These are phyloP conservation scores for Falcaria lacertinaria DNA, from an alignment of 2,888 invertebrate species.

Conservation along the genomic window DNA sequence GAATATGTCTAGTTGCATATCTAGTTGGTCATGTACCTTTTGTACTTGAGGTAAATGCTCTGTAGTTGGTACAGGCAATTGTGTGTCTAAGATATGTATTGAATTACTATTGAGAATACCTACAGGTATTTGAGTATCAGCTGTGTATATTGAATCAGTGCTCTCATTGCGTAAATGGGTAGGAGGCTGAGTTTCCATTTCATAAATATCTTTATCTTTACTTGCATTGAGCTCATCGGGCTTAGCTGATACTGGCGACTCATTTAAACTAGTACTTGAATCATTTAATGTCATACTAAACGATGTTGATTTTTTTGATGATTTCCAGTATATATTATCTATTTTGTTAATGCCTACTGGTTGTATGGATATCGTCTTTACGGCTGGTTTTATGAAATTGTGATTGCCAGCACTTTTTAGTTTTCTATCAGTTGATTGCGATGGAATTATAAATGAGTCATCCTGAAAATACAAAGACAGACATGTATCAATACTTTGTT, in stretches of 20 bases:
- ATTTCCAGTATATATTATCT: slow-evolving; percentile 52
- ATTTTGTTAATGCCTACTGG: slow-evolving; percentile 48
- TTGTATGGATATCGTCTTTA: slow-evolving; percentile 44
- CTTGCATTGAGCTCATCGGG: slow-evolving; percentile 10
- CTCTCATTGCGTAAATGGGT: slow-evolving; percentile 20
- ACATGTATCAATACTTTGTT: too few species aligned
- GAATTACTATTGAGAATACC: slow-evolving; percentile 11
- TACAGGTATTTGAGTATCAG: slow-evolving; percentile 28
- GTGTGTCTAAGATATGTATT: slow-evolving; percentile 30
- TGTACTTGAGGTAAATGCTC: slow-evolving; percentile 40
- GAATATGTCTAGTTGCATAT: slow-evolving; percentile 45
- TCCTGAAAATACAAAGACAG: slow-evolving; percentile 45
- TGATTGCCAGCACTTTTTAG: slow-evolving; percentile 41
- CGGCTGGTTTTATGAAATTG: slow-evolving; percentile 43
- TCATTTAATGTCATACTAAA: slow-evolving; percentile 38
- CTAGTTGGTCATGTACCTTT: slow-evolving; percentile 43
- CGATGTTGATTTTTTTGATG: slow-evolving; percentile 54
- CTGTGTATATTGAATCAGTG: slow-evolving; percentile 43
- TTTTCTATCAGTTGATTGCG: slow-evolving; percentile 35
- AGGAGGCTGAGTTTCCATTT: slow-evolving; percentile 53
- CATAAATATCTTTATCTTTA: slow-evolving; percentile 23
- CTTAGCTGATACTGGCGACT: slow-evolving; percentile 26
- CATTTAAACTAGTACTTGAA: slow-evolving; percentile 32
- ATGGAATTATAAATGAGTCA: slow-evolving; percentile 54
- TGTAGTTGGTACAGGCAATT: slow-evolving; percentile 22